Percentiles rank a stretch among this genome's conserved stretches.
Conservation (phyloP, 1,140 invertebrate species). For the Ridgeia piscesae region DNA sequence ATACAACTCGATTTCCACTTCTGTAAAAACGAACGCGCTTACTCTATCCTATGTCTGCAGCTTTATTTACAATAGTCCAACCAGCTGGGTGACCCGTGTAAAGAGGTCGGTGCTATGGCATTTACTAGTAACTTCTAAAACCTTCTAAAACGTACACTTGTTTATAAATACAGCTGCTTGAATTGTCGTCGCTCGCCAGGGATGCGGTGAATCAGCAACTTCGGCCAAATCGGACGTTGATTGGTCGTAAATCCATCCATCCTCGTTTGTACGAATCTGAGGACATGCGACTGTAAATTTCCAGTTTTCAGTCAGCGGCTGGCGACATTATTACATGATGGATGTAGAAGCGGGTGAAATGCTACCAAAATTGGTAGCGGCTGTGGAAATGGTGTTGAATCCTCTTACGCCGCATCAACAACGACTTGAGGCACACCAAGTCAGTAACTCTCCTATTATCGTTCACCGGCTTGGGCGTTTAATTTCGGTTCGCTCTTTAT, state of each 20-base stretch:
- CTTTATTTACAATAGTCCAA: too few relatives aligned
- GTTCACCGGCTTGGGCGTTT: not conserved
- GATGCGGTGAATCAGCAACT: not conserved
- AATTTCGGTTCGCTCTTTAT: not conserved
- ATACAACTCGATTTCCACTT: not conserved
- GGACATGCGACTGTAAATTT: not conserved
- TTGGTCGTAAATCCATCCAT: not conserved
- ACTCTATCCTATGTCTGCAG: too few relatives aligned
- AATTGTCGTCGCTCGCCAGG: not conserved
- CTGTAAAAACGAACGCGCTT: too few relatives aligned
- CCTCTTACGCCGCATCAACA: slow-evolving; percentile 1
- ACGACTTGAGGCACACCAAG: not conserved
- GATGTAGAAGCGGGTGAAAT: not conserved
- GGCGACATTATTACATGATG: not conserved
- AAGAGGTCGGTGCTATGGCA: not conserved
- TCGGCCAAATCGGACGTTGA: not conserved
- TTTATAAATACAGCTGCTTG: not conserved
- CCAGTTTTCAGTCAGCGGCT: not conserved
- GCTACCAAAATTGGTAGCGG: slow-evolving; percentile 11
- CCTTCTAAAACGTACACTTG: not conserved
- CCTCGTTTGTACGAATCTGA: not conserved
- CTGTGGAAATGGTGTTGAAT: slow-evolving; percentile 11
- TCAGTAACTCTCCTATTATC: not conserved
- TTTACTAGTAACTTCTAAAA: not conserved
- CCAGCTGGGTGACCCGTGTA: too few relatives aligned